Evolutionary conservation across 1,140 invertebrate species (phyloP).

Genomic region (Drosophila fuyamai): DNA sequence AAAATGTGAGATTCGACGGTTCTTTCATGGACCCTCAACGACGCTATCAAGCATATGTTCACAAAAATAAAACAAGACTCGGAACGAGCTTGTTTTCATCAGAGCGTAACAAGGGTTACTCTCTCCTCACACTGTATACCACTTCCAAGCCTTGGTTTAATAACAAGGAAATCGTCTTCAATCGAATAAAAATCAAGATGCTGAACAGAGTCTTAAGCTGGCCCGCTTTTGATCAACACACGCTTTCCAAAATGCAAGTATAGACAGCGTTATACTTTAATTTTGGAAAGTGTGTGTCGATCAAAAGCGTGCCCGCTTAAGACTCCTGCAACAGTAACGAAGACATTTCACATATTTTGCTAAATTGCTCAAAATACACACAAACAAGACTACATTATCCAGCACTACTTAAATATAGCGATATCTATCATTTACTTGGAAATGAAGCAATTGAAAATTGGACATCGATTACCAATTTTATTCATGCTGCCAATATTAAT

Average conservation of each 20-base stretch:
- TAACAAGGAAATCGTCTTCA: background rate
- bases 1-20: background rate
- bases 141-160: background rate
- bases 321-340: background rate
- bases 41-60: constrained; percentile 1
- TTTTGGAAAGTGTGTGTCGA: no score
- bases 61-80: background rate
- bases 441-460: no score
- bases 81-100: background rate
- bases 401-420: background rate
- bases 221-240: constrained; percentile 1
- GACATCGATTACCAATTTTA: background rate
- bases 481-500: no score
- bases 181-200: background rate
- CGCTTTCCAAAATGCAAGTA: background rate
- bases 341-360: background rate
- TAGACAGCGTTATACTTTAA: no score
- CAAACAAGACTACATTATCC: background rate
- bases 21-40: background rate
- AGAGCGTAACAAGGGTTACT: background rate
- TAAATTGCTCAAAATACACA: background rate
- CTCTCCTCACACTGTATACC: background rate
- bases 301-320: no score
- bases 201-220: background rate
- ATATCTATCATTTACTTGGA: background rate